Evolutionary conservation across 2,113 vertebrate species (phyloP), one percentile per base, ranked within the genome.

Genomic region (Notothenia rossii): DNA sequence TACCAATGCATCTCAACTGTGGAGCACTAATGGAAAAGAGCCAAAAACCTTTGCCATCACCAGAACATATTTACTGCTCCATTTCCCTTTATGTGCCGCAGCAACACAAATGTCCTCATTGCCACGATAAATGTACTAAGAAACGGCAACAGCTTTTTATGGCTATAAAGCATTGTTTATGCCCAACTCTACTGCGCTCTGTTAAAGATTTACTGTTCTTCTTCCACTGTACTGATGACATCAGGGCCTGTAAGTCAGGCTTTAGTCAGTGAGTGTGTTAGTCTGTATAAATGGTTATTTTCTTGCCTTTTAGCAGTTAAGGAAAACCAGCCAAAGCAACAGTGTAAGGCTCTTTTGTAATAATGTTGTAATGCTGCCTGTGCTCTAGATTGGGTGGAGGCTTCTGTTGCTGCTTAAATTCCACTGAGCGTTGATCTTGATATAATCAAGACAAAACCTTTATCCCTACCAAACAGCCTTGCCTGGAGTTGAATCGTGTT

Each of bases 321-420:
- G 50, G 60, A 45, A 73, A 65, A 40, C n/a, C 15, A 55, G 79
- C 71, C 82, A 77, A 73, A 61, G 65, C 51, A 76, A 43, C 73
- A 65, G 45, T 15, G 53, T 63, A 46, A 76, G 29, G 50, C 72
- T 84, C 64, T 87, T 74, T 72, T 70, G 53, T 83, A 60, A 58
- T 66, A 1, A 48, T 67, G 64, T 17, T 70, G 55, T 75, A 81
- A 77, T 78, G 68, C 79, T 82, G 64, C 86, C 68, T 77, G 64
- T 67, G 77, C 67, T 76, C 73, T 69, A 71, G 77, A 72, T 50
- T 81, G 77, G 88, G 83, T 80, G 82, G 82, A 78, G 79, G 66
- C 68, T 74, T 29, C 66, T 53, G 78, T 46, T 68, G 46, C 58
- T 79, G 74, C 29, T 77, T 33, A 20, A 82, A 50, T 75, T 81